phyloP scores from a whole-genome alignment of 2,797 vertebrate species.

The Sciurus carolinensis region DNA sequence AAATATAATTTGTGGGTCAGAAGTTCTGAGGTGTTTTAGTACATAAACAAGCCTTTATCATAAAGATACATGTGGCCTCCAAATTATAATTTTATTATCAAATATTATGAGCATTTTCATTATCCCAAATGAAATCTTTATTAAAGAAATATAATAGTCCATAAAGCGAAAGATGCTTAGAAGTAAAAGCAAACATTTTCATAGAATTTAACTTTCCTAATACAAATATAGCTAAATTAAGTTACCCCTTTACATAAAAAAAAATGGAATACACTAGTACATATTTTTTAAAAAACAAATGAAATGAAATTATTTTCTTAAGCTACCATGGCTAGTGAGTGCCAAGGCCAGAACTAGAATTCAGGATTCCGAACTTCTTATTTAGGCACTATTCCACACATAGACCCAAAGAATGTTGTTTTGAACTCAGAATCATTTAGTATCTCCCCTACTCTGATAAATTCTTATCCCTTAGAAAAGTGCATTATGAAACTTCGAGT shows the following conservation, averaged over 20 bases:
- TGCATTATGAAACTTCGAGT: slow-evolving; percentile 61
- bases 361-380: neutral
- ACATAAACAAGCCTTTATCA: neutral
- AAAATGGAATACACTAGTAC: neutral
- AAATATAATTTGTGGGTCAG: neutral
- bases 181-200: slow-evolving; percentile 9
- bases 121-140: slow-evolving; percentile 9
- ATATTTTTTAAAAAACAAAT: slow-evolving; percentile 14
- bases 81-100: slow-evolving; percentile 59
- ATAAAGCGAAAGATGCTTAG: neutral
- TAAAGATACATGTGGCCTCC: neutral
- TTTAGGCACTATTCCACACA: neutral
- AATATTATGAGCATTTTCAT: neutral
- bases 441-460: neutral
- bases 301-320: slow-evolving; percentile 25
- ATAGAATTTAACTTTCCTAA: slow-evolving; percentile 13
- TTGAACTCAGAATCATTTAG: slow-evolving; percentile 36
- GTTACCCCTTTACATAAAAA: neutral
- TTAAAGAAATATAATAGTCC: neutral
- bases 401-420: neutral
- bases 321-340: neutral
- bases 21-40: neutral
- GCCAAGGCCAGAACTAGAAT: slow-evolving; percentile 15
- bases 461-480: slow-evolving; percentile 64
- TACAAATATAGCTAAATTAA: neutral